Conservation (phyloP, 92 coral and sea anemone genomes). For the Heliopora coerulea region DNA sequence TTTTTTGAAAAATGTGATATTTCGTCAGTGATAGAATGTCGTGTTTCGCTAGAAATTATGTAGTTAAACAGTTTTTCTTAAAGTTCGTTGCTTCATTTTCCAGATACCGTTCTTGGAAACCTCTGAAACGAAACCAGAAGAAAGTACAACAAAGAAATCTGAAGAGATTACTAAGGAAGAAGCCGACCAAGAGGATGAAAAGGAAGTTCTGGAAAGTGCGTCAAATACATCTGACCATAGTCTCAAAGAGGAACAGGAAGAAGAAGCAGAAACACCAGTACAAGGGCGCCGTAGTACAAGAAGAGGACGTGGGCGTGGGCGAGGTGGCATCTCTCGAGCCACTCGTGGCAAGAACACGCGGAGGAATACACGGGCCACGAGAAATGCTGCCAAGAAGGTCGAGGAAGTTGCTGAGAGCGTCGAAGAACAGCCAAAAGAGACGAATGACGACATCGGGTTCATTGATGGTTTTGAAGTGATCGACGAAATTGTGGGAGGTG, state of each 20-base stretch:
- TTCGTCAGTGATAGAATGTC: too few relatives aligned
- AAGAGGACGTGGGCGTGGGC: slow-evolving; percentile 74
- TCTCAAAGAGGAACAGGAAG: slow-evolving; percentile 8
- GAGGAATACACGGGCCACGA: slow-evolving; percentile 47
- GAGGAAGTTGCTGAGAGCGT: slow-evolving; percentile 31
- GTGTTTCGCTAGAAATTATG: too few relatives aligned
- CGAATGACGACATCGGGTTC: slow-evolving; percentile 23
- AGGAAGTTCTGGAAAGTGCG: not conserved
- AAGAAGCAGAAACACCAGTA: slow-evolving; percentile 46
- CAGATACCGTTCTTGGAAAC: slow-evolving; percentile 10
- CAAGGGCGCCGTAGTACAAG: slow-evolving; percentile 65
- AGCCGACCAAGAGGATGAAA: slow-evolving; percentile 13
- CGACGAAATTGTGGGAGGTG: slow-evolving; percentile 86
- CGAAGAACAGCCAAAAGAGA: not conserved
- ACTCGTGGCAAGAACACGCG: slow-evolving; percentile 43
- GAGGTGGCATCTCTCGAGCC: slow-evolving; percentile 49
- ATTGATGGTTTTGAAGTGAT: slow-evolving; percentile 96
- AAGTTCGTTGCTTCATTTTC: not conserved
- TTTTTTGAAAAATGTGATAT: too few relatives aligned
- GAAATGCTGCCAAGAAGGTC: slow-evolving; percentile 44
- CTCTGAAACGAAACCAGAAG: not conserved
- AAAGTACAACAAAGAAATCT: not conserved
- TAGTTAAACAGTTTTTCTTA: too few relatives aligned
- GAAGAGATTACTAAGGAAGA: not conserved
- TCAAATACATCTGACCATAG: not conserved